Evolutionary conservation across 2,797 vertebrate species (phyloP), one percentile per base, ranked within the genome.

Genomic region (Distichodus sexfasciatus): DNA sequence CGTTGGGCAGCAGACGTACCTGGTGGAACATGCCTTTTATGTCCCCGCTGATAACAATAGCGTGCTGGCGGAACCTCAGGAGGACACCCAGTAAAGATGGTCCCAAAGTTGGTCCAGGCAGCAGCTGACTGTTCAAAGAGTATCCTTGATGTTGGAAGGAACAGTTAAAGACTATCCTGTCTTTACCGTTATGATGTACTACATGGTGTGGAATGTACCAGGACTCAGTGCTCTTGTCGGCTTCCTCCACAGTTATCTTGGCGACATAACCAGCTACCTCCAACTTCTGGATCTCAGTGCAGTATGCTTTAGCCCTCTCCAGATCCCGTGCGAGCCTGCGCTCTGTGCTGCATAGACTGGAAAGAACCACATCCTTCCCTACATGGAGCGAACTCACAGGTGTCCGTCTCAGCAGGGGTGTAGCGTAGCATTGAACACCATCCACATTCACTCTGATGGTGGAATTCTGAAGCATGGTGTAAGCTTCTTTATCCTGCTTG

Each of bases 401-500:
- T 28, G 47, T 48, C 35, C 7, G 50, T 2, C 26, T 0, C 14
- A 55, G 15, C 1, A 55, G n/a, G 9, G 28, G 72, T n/a, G 72
- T 77, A 3, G 46, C 41, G 15, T 63, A 71, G 10, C 41, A 51
- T 5, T 50, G 15, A 0, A 53, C 33, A 8, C 48, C 69, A 2
- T 69, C 24, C 1, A 53, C 29, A 1, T 60, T 12, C 3, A 72
- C 65, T 29, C 36, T 51, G 10, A 36, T 8, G 1, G 70, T 66
- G 4, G 15, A 12, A 3, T 40, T 21, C 7, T 74, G 12, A 6
- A 71, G 24, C 5, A 66, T 28, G 1, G 31, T 17, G 4, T 70
- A 6, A 6, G 61, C 66, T 24, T 59, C 26, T 19, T 65, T 41
- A 21, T 72, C 64, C 23, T 69, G 65, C 14, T 43, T 40, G 35